Base-by-base conservation (phyloP, 2,888 invertebrate genomes). In the Sphinx pinastri region DNA sequence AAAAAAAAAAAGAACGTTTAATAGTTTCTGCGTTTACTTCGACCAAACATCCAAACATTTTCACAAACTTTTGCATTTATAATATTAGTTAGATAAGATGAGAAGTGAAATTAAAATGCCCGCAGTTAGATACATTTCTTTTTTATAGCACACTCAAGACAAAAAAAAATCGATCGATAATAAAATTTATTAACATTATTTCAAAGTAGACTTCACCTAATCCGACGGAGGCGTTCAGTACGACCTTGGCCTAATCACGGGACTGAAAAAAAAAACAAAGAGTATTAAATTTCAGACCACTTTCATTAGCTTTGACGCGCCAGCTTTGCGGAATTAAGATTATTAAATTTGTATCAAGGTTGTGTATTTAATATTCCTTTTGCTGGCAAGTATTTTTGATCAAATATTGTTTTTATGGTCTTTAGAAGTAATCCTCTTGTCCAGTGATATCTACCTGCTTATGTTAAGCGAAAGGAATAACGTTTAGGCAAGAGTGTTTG, bases 161-260 rank as follows among this genome's bases (percentile, higher is more conserved):
- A 63, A 63, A 54, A 52, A n/a, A 55, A 11, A 38, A 11, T 25
- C 54, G n/a, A 67, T 16, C 54, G 54, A 54, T 54, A 54, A 54
- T 19, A 54, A 49, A 19, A 47, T 74, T 74, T 75, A 71, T 73
- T 73, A 68, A 73, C 71, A 75, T 74, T 69, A 70, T 72, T 71
- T 74, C 72, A 74, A 74, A 66, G 68, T 71, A 60, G 19, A 72
- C 71, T 71, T 70, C 72, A 75, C 74, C 73, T 69, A 68, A 60
- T 59, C 57, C 25, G n/a, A 14, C 13, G 52, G 51, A 13, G 52
- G 16, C 54, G 52, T 60, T 57, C 69, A 52, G 19, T 73, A 73
- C 10, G 69, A 47, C 12, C 55, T 70, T 5, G 72, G 72, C 10
- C 70, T 72, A 45, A 72, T 71, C 38, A 70, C 70, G 16, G 68